These are phyloP conservation scores for Hirtodrosophila duncani DNA, from an alignment of 2,888 invertebrate species.

Conservation along the genomic window DNA sequence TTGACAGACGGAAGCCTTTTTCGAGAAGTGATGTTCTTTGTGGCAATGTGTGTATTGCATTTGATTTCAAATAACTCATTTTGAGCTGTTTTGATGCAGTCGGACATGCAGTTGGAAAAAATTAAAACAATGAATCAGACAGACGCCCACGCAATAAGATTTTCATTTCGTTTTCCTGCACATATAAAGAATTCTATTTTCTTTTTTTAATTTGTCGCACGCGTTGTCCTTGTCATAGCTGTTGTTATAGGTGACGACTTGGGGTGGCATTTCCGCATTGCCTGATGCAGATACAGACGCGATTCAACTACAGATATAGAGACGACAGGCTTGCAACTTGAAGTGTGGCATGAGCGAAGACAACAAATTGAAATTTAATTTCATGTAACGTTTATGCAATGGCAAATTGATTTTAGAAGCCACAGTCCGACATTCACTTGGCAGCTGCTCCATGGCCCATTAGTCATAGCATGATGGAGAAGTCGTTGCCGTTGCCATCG, in stretches of 20 bases:
- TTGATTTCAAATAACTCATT: conserved; percentile 67
- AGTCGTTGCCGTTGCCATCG: conserved; percentile 20
- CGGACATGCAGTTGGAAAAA: conserved; percentile 16
- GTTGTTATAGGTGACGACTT: conserved; percentile 10
- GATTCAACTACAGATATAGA: too few relatives aligned
- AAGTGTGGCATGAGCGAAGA: conserved; percentile 24
- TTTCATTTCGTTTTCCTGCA: conserved; percentile 23
- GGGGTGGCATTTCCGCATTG: conserved; percentile 37
- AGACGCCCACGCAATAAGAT: conserved; percentile 48
- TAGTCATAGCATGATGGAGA: conserved; percentile 51
- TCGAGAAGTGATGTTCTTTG: conserved; percentile 46
- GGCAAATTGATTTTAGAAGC: conserved; percentile 67
- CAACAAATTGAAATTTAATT: conserved; percentile 63
- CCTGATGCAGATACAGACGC: too few relatives aligned
- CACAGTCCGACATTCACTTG: conserved; percentile 22
- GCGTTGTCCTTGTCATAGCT: conserved; percentile 52
- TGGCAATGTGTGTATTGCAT: conserved; percentile 50
- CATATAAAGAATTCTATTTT: conserved; percentile 29
- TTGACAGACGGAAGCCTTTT: conserved; percentile 63
- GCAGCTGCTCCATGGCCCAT: conserved; percentile 39
- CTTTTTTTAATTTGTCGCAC: conserved; percentile 31
- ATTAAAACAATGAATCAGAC: conserved; percentile 39
- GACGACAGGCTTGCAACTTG: conserved; percentile 29
- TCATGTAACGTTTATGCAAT: conserved; percentile 53
- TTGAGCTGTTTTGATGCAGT: conserved; percentile 49